These are phyloP conservation scores for Silurus asotus DNA, from an alignment of 2,113 vertebrate species.

Conservation along the genomic window DNA sequence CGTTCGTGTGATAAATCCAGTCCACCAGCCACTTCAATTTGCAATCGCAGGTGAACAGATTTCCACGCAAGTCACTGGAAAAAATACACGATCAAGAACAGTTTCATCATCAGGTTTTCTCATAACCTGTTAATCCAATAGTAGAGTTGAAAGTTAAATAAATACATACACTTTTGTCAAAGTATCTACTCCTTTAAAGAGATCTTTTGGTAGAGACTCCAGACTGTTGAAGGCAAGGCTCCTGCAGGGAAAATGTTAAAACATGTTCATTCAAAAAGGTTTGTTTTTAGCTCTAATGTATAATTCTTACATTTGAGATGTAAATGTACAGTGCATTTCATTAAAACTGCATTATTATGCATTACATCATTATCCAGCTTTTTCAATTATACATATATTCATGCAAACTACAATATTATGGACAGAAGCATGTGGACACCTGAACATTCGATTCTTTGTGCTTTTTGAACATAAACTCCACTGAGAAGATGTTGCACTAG, in stretches of 20 bases:
- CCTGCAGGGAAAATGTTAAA: slow-evolving; percentile 69
- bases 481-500: too few relatives aligned
- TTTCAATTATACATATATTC: background rate
- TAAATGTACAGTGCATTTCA: background rate
- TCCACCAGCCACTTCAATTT: slow-evolving; percentile 98
- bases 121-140: background rate
- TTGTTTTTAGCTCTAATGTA: background rate
- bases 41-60: slow-evolving; percentile 93
- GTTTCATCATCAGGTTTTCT: background rate
- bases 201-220: slow-evolving; percentile 92
- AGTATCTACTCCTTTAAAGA: slow-evolving; percentile 97
- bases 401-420: too few relatives aligned
- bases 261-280: background rate
- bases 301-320: background rate
- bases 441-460: too few relatives aligned
- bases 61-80: slow-evolving; percentile 90
- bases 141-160: background rate
- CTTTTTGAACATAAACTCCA: too few relatives aligned
- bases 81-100: background rate
- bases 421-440: too few relatives aligned
- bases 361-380: background rate
- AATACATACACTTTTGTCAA: slow-evolving; percentile 95
- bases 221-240: slow-evolving; percentile 98
- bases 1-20: slow-evolving; percentile 93
- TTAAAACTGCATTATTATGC: background rate